These are phyloP conservation scores for Stictocephala bisonia DNA, from an alignment of 2,888 invertebrate genomes.

Conservation along the genomic window DNA sequence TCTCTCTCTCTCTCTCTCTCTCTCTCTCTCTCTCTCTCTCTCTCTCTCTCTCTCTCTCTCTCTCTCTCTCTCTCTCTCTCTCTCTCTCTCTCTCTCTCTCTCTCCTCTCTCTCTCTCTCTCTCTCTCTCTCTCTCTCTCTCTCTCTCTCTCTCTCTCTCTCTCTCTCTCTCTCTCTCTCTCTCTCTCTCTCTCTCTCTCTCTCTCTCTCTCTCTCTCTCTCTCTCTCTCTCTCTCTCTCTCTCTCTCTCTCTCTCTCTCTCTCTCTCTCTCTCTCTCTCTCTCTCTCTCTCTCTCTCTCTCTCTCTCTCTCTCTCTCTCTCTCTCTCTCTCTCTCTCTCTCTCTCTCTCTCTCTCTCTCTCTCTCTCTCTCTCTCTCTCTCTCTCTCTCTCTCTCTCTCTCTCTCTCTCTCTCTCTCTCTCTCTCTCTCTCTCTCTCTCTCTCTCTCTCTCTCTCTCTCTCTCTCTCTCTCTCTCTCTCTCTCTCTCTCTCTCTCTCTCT, in stretches of 20 bases:
- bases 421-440: not conserved
- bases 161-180: not conserved
- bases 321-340: not conserved
- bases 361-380: not conserved
- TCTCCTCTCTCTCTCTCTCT: not conserved
- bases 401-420: not conserved
- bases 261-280: not conserved
- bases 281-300: not conserved
- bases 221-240: not conserved
- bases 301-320: not conserved
- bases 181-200: not conserved
- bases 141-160: not conserved
- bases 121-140: not conserved
- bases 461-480: not conserved
- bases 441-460: not conserved
- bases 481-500: not conserved
- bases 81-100: not conserved
- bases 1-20: not conserved
- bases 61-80: not conserved
- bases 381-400: not conserved
- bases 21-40: not conserved
- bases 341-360: not conserved
- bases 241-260: not conserved
- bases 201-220: not conserved
- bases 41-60: not conserved